Evolutionary conservation across 2,113 vertebrate species (phyloP), one percentile per base, ranked within the genome.

Genomic region (Emberiza fucata): DNA sequence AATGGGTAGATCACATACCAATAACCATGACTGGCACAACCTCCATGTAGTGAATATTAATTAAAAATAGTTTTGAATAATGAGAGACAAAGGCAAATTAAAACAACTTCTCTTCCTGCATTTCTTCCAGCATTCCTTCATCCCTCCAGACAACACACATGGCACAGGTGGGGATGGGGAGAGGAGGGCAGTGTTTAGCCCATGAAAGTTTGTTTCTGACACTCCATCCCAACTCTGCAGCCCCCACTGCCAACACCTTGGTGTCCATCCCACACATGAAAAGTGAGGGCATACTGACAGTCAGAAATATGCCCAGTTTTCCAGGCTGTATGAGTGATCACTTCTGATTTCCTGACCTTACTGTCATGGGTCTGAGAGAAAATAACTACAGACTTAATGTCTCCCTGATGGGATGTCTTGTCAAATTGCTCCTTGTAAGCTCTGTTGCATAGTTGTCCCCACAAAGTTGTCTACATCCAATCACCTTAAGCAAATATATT

Each of bases 121-220:
- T 59, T 15, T 64, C 48, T 73, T 8, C 27, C 10, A 40, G 4
- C 10, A 33, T 2, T 79, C 25, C 3, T 72, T 42, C 31, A 42
- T 15, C 5, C 3, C 5, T 47, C 15, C 20, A 39, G 4, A 22
- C 14, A 28, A 6, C 5, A 3, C 4, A 6, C 1, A 3, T 24
- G 19, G 19, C 11, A 14, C 6, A 22, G 9, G 5, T 10, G 9
- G 7, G 25, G 21, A 15, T 59, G 22, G 35, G 44, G 73, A 66
- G 14, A 1, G 6, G 28, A 76, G 11, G 4, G 8, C 24, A 70
- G 5, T 42, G 27, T 47, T 82, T 22, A 33, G 29, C 29, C 25
- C 1, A 1, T 42, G 40, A 29, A 29, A 54, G 18, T 12, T 71
- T 14, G 4, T 35, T 68, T 77, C 20, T 63, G 15, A 35, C 2